phyloP scores from a whole-genome alignment of 2,797 vertebrate genomes.

The Phalanger gymnotis region DNA sequence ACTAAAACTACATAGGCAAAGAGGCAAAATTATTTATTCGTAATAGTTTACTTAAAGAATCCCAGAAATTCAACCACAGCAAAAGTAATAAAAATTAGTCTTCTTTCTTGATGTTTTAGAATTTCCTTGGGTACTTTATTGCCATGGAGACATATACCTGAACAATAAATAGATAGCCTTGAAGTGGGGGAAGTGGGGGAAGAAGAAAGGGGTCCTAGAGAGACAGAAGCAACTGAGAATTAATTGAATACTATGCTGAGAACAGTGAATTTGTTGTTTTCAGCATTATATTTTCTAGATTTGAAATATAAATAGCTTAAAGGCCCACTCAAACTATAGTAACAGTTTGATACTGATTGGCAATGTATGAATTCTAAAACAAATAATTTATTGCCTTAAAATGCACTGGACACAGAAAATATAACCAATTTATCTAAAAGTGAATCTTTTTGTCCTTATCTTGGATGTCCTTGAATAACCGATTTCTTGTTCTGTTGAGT shows the following conservation, averaged over 20 bases:
- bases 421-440: constrained; percentile 16
- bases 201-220: too few species aligned
- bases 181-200: background rate
- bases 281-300: constrained; percentile 46
- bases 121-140: constrained; percentile 50
- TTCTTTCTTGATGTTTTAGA: background rate
- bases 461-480: too few species aligned
- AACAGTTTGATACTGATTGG: constrained; percentile 26
- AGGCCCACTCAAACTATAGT: constrained; percentile 30
- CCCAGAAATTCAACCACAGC: too few species aligned
- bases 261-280: constrained; percentile 41
- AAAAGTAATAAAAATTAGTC: too few species aligned
- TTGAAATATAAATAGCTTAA: constrained; percentile 50
- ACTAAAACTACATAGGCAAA: too few species aligned
- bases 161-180: constrained; percentile 52
- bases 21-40: too few species aligned
- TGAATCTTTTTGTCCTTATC: constrained; percentile 37
- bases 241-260: constrained; percentile 45
- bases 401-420: constrained; percentile 24
- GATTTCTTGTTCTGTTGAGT: too few species aligned
- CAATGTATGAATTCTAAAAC: constrained; percentile 30
- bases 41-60: too few species aligned
- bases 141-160: constrained; percentile 10
- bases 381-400: constrained; percentile 28
- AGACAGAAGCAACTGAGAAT: constrained; percentile 38